A percentile compares a stretch with the other conserved stretches of the same genome.
phyloP scores from a whole-genome alignment of 2,113 vertebrate genomes.

The Rhipidura dahli region DNA sequence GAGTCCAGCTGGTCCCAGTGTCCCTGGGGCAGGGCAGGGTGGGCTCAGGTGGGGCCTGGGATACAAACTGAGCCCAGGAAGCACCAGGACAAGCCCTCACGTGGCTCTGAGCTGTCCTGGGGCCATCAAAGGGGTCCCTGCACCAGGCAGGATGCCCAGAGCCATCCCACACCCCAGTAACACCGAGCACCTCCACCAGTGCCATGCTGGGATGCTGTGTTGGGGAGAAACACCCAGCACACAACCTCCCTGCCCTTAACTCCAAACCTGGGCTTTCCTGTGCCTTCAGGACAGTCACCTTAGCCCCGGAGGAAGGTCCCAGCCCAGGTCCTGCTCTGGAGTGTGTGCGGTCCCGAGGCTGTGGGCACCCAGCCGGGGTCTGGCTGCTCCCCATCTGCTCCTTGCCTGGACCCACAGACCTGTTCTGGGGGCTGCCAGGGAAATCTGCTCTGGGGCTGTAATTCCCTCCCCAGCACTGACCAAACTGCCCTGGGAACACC shows the following conservation, averaged over 20 bases:
- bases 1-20: not conserved
- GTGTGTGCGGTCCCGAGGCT: rapidly evolving
- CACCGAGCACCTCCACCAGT: not conserved
- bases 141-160: rapidly evolving
- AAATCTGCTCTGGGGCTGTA: not conserved
- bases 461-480: not conserved
- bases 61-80: not conserved
- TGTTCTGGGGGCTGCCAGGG: not conserved
- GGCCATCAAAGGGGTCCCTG: not conserved
- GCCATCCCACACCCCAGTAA: not conserved
- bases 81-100: not conserved
- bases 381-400: not conserved
- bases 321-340: not conserved
- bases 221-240: not conserved
- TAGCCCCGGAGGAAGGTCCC: not conserved
- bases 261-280: not conserved
- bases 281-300: not conserved
- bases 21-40: not conserved
- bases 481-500: not conserved
- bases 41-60: not conserved
- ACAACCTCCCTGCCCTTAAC: not conserved
- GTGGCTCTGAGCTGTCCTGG: rapidly evolving
- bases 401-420: too few relatives aligned
- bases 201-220: rapidly evolving
- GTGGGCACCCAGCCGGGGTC: not conserved